These are phyloP conservation scores for Lepisosteus osseus DNA, from an alignment of 2,113 vertebrate genomes.

Conservation along the genomic window DNA sequence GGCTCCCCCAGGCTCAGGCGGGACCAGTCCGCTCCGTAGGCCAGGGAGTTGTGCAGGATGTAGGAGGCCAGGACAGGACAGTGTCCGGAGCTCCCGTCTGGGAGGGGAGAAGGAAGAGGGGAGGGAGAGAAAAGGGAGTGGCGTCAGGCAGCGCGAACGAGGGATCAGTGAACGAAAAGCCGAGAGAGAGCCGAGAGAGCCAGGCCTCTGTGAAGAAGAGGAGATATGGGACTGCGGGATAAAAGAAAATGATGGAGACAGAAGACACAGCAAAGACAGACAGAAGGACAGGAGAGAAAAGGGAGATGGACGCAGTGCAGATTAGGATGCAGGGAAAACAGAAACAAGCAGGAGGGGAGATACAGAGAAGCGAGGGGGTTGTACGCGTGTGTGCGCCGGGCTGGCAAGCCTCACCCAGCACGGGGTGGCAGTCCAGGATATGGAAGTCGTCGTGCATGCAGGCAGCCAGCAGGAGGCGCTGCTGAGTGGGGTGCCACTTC, in stretches of 20 bases:
- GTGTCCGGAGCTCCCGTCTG: constrained; percentile 57
- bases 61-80: constrained; percentile 74
- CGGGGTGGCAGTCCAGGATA: constrained; percentile 75
- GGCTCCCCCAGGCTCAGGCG: constrained; percentile 47
- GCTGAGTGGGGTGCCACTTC: constrained; percentile 83
- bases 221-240: too few relatives aligned
- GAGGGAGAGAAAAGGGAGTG: neutral
- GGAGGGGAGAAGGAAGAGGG: neutral
- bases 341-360: too few relatives aligned
- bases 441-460: constrained; percentile 90
- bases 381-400: neutral
- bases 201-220: too few relatives aligned
- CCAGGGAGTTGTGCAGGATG: constrained; percentile 78
- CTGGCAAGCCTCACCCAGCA: constrained; percentile 60
- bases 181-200: too few relatives aligned
- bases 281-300: neutral
- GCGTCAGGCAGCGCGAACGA: too few relatives aligned
- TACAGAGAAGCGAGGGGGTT: too few relatives aligned
- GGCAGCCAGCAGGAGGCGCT: constrained; percentile 81
- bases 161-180: too few relatives aligned
- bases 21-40: constrained; percentile 93
- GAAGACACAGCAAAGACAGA: neutral
- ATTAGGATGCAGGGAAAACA: too few relatives aligned
- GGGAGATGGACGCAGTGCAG: neutral
- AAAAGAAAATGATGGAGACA: neutral